Base-by-base conservation (phyloP, 1,140 invertebrate species). In the Galleria mellonella region DNA sequence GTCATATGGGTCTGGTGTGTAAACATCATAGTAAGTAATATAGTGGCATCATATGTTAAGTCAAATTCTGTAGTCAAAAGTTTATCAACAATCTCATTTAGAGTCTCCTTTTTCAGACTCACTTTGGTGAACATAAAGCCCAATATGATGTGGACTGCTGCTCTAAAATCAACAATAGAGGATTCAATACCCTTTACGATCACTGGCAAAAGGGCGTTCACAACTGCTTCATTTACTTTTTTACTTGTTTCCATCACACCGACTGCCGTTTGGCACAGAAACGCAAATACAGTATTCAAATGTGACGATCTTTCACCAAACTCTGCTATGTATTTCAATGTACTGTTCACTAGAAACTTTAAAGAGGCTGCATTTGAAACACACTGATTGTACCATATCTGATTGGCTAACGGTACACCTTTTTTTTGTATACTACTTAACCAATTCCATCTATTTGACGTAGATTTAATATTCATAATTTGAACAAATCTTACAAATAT, bases 401-500 rank as follows among this genome's bases (percentile, higher is more conserved):
- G 83, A 57, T 93, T 92, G 0, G 93, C 77, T 12, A 97, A 70
- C 1, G 91, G 89, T 9, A 92, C 72, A 9, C 94, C 93, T 23
- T 90, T 81, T 72, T 93, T 94, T 74, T 96, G 92, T 0, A 95
- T 51, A 0, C 88, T 74, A 12, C 87, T 70, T 9, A 98, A 71
- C 93, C 95, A 98, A 58, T 90, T 82, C 95, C 95, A 98, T 45
- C 90, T 90, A 35, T 90, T 89, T 27, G 83, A 82, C 1, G 69
- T 55, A 14, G 89, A 77, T 28, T 89, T 87, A 9, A 97, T 69
- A 35, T 91, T 86, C 44, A 96, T 76, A 1, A 96, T 77, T 79
- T 97, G 94, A 6, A 98, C 65, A 43, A 94, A 89, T 63, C 94
- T 88, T 0, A 94, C 90, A 87, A 99, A 99, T 39, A 94, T 92